Conservation (phyloP, 1,140 invertebrate genomes). For the Linepithema humile region DNA sequence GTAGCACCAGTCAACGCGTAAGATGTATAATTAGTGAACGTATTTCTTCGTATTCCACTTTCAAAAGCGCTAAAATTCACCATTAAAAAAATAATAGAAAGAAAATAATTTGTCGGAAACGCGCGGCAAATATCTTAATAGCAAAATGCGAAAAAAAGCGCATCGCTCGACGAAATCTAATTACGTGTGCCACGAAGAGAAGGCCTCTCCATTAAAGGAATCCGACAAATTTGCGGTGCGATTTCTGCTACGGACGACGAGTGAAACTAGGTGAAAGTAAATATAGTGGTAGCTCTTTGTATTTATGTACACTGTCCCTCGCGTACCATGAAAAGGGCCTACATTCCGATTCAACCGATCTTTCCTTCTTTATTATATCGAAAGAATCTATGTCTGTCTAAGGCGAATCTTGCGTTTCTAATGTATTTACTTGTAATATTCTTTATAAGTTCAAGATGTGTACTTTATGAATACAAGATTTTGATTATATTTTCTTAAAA, state of each 20-base stretch:
- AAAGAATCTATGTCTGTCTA: not conserved
- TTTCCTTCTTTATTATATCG: not conserved
- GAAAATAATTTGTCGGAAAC: conserved; percentile 50
- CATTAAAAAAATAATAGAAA: not conserved
- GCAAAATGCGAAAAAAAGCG: conserved; percentile 47
- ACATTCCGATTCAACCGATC: not conserved
- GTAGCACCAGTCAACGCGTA: not conserved
- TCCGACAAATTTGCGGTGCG: conserved; percentile 36
- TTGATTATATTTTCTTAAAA: no score
- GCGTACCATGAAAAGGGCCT: conserved; percentile 26
- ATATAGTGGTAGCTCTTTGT: not conserved
- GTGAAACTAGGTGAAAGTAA: conserved; percentile 73
- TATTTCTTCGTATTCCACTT: not conserved
- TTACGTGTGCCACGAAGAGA: not conserved
- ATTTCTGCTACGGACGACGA: conserved; percentile 33
- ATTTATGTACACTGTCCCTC: conserved; percentile 20
- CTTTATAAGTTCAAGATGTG: no score
- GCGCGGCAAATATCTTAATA: not conserved
- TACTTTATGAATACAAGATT: no score
- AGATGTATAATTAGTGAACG: not conserved
- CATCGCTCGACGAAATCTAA: conserved; percentile 41
- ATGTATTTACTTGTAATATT: no score
- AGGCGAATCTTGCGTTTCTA: no score
- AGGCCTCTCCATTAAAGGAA: not conserved
- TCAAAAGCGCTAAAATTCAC: not conserved